Evolutionary conservation across 2,113 vertebrate genomes (phyloP).

Genomic region (Heloderma charlesbogerti): DNA sequence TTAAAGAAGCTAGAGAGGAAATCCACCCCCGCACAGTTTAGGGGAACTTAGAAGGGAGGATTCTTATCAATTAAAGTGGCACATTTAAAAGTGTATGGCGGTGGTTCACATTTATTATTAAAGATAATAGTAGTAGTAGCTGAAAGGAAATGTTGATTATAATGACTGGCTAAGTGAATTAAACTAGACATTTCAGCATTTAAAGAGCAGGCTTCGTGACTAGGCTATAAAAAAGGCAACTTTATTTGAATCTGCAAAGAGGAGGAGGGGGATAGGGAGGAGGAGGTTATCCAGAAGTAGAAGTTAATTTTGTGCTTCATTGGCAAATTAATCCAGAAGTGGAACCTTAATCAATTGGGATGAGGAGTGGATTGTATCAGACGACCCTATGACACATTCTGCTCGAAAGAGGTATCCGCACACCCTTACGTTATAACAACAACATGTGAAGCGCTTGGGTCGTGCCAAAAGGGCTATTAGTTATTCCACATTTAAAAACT

Average conservation of each 20-base stretch:
- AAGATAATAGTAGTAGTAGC: not conserved
- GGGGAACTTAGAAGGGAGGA: not conserved
- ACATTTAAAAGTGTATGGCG: not conserved
- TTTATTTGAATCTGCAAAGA: slow-evolving; percentile 7
- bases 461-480: not conserved
- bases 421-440: not conserved
- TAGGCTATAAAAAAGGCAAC: not conserved
- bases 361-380: not conserved
- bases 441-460: not conserved
- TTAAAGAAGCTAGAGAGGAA: not conserved
- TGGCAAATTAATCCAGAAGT: not conserved
- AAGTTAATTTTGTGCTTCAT: not conserved
- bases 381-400: not conserved
- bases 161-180: not conserved
- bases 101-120: not conserved
- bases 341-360: not conserved
- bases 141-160: slow-evolving; percentile 13
- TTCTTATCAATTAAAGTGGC: not conserved
- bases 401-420: not conserved
- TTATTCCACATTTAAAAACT: not conserved
- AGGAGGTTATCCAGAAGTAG: not conserved
- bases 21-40: not conserved
- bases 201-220: not conserved
- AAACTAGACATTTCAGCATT: not conserved
- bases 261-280: not conserved